Evolutionary conservation across 2,113 vertebrate species (phyloP), one percentile per base, ranked within the genome.

Genomic region (Pao palembangensis): DNA sequence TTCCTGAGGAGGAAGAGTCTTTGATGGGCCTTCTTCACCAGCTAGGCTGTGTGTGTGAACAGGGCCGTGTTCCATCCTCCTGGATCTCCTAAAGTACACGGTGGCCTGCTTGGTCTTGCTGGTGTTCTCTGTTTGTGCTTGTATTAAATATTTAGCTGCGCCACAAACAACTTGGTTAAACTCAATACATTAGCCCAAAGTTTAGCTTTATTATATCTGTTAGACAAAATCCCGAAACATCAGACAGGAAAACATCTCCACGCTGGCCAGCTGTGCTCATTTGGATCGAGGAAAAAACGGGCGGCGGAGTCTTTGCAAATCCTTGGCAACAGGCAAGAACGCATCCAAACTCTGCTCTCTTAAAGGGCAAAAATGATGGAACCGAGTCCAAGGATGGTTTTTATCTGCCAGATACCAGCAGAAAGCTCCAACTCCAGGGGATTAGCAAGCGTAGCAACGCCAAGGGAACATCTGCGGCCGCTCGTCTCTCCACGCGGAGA

Each of bases 281-380:
- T 12, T 38, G 34, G 10, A 38, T 38, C 8, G 1, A 38, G 34
- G 11, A 38, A 46, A 18, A 56, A 74, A 79, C 69, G 60, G 67
- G 75, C 59, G 48, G 50, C 43, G 1, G 55, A 8, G 53, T 38
- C 62, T 74, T 64, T 62, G 65, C 64, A 75, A 71, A 64, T 57
- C 72, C 83, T 71, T 75, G 78, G 74, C 76, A 83, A 84, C 79
- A 54, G 55, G 38, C 63, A 79, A 67, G 50, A 82, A 84, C 73
- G 73, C 57, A 49, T 82, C 58, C 54, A 71, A 83, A 75, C 51
- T 55, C 61, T 19, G 61, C 61, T 64, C 56, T 67, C 55, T 63
- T 67, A 81, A 73, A 78, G 63, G 64, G 73, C 16, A 58, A 64
- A 59, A 61, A 74, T 67, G 65, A 78, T 61, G 79, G 69, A 82